Evolutionary conservation across 2,797 vertebrate species (phyloP), one percentile per base, ranked within the genome.

Genomic region (Thripadectes ignobilis): DNA sequence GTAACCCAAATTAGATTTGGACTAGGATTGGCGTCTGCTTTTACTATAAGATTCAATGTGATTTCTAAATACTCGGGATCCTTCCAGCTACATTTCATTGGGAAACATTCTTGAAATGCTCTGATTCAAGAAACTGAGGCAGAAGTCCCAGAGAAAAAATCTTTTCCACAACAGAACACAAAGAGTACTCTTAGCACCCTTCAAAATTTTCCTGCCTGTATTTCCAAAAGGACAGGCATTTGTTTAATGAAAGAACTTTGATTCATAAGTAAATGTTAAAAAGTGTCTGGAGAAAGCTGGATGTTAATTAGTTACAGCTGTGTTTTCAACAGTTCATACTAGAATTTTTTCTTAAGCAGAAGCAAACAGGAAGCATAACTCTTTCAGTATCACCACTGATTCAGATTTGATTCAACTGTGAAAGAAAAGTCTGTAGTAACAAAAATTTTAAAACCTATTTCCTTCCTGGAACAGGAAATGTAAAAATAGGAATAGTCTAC

Each of bases 391-490:
- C 78, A 86, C 63, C 21, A 54, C 57, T 55, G 79, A 76, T 75
- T 74, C 20, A 9, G 81, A 52, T 93, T 94, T 96, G 46, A 81
- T 83, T 92, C 52, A 78, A 48, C 26, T 62, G 79, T 74, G 92
- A 81, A 95, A 94, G 48, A 79, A 59, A 85, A 67, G 36, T 45
- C 65, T 69, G 34, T 45, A 78, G 86, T 66, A 39, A 90, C 82
- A 92, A 86, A 71, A 76, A 7, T 43, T 51, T 30, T 29, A 27
- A 73, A 75, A 0, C n/a, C 30, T 57, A 27, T 73, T 97, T 95
- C 89, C 95, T 97, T 97, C 95, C 92, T 93, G 91, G 45, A 92
- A 66, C 81, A 63, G 95, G 94, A 96, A 95, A 93, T 79, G 59
- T 90, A 88, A 96, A 97, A 97, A 97, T 96, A 97, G 89, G 91